phyloP scores from a whole-genome alignment of 2,888 invertebrate genomes.

The Eupeodes luniger region DNA sequence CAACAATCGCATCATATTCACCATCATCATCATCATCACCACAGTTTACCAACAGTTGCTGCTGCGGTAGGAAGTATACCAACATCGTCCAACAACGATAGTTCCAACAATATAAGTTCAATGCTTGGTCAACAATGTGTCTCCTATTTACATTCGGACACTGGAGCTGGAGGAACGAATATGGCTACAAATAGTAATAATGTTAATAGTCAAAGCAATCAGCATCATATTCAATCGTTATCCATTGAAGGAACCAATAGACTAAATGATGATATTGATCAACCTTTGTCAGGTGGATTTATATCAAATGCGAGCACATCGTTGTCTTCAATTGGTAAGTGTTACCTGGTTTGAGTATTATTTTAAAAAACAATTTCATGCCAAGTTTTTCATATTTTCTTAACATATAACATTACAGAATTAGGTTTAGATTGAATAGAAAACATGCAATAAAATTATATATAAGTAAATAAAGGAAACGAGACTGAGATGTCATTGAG shows the following conservation, averaged over 20 bases:
- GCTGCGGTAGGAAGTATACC: constrained; percentile 20
- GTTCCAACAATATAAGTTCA: constrained; percentile 43
- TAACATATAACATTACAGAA: no score
- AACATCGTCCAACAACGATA: constrained; percentile 46
- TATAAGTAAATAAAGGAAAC: no score
- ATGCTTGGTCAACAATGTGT: constrained; percentile 55
- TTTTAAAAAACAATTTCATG: not conserved
- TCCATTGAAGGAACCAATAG: constrained; percentile 58
- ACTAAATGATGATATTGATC: constrained; percentile 55
- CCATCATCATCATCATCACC: constrained; percentile 66
- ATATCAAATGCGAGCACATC: constrained; percentile 70
- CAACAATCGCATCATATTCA: constrained; percentile 61
- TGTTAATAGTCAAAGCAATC: constrained; percentile 45
- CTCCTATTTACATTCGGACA: constrained; percentile 50
- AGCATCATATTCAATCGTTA: constrained; percentile 51
- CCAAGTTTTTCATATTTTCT: not conserved
- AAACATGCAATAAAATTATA: no score
- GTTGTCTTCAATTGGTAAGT: constrained; percentile 65
- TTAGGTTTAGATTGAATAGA: no score
- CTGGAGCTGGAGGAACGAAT: constrained; percentile 45
- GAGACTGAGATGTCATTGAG: no score
- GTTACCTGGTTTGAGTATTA: not conserved
- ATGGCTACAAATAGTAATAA: constrained; percentile 63
- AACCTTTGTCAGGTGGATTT: constrained; percentile 46
- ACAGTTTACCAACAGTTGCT: constrained; percentile 63